Percentiles rank a stretch among this genome's conserved stretches.
Evolutionary conservation across 1,140 invertebrate species (phyloP).

Genomic region (Heterodera schachtii): DNA sequence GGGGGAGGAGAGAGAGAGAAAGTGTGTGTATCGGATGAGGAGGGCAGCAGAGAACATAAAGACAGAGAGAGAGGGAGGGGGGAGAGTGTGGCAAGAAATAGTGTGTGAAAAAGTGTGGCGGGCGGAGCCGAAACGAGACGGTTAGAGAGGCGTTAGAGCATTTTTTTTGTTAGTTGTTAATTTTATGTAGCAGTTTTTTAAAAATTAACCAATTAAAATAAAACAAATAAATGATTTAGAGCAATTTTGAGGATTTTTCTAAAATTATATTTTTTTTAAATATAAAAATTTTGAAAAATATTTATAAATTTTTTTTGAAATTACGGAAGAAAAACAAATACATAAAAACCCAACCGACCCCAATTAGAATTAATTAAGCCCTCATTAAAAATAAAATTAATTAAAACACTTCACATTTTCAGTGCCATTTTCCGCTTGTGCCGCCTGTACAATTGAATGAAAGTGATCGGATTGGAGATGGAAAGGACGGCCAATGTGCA

Average conservation of each 20-base stretch:
- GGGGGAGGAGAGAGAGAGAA: neutral
- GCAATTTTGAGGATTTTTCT: no score
- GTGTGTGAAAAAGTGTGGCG: neutral
- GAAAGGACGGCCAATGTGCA: conserved; percentile 58
- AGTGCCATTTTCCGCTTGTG: conserved; percentile 64
- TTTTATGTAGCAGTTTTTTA: no score
- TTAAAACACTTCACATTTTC: no score
- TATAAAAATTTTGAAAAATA: no score
- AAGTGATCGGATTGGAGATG: conserved; percentile 62
- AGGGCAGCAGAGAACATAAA: conserved; percentile 28
- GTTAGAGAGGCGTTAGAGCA: neutral
- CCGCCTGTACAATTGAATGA: conserved; percentile 60
- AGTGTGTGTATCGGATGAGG: neutral
- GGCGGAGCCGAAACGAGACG: neutral
- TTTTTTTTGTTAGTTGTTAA: no score
- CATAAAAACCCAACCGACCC: no score
- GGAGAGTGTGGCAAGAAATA: neutral
- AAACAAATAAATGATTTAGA: no score
- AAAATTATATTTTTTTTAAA: no score
- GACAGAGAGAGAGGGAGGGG: neutral
- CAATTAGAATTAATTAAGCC: no score
- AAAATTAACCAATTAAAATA: neutral
- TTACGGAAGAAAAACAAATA: no score
- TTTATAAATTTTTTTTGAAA: no score
- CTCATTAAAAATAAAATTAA: no score